Percentiles rank a stretch among this genome's conserved stretches.
Evolutionary conservation across 2,113 vertebrate species (phyloP).

Genomic region (Cebus imitator): DNA sequence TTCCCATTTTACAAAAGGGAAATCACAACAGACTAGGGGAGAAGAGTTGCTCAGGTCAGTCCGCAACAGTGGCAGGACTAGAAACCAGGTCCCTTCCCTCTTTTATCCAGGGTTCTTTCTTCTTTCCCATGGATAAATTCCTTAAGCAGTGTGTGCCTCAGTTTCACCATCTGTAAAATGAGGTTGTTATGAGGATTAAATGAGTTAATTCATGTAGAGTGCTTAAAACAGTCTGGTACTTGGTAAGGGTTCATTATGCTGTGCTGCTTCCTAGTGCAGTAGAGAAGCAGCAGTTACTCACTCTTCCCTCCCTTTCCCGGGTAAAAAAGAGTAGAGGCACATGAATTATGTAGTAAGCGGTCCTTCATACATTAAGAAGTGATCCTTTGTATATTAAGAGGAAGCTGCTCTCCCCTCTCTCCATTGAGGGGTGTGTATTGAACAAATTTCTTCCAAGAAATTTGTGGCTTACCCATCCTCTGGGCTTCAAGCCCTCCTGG

Average conservation of each 20-base stretch:
- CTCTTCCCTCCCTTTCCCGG: not conserved
- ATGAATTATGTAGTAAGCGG: not conserved
- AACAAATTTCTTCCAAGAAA: not conserved
- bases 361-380: not conserved
- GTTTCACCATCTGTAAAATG: not conserved
- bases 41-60: not conserved
- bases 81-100: not conserved
- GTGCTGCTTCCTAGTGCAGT: not conserved
- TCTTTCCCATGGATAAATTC: not conserved
- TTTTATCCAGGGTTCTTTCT: not conserved
- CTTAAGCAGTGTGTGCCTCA: not conserved
- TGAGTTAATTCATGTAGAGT: not conserved
- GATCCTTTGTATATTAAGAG: not conserved
- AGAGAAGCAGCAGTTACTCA: not conserved
- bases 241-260: no score
- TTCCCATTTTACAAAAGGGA: not conserved
- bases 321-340: not conserved
- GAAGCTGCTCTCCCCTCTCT: not conserved
- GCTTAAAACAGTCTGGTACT: not conserved
- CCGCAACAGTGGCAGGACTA: not conserved
- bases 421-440: not conserved
- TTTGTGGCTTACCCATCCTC: not conserved
- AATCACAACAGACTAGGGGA: not conserved
- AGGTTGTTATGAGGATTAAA: not conserved
- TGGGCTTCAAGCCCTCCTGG: not conserved